Percentiles rank a stretch among this genome's conserved stretches.
Evolutionary conservation across 2,797 vertebrate genomes (phyloP).

Genomic region (Platalea minor): DNA sequence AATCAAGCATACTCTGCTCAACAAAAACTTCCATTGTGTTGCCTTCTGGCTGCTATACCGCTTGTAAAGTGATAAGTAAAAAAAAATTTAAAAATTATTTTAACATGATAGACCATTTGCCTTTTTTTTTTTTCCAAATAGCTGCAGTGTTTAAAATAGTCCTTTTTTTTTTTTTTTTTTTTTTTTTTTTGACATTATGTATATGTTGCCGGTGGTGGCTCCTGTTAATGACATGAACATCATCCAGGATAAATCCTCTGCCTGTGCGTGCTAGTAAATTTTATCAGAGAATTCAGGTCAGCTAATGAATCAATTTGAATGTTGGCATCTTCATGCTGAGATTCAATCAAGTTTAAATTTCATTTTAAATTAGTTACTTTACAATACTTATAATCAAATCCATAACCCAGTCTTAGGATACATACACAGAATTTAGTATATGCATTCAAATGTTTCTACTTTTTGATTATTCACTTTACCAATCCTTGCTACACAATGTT

Average conservation of each 20-base stretch:
- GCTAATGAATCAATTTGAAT: constrained; percentile 47
- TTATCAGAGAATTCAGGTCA: constrained; percentile 35
- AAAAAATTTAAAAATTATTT: background rate
- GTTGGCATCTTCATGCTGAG: constrained; percentile 33
- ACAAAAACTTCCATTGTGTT: constrained; percentile 61
- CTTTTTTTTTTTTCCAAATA: background rate
- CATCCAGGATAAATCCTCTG: constrained; percentile 6
- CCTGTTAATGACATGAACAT: background rate
- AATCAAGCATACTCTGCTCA: background rate
- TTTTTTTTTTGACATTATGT: background rate
- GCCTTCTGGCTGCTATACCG: background rate
- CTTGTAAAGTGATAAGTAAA: background rate
- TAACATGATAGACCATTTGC: background rate
- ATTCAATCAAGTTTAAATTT: constrained; percentile 41
- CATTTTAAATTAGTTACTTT: constrained; percentile 14
- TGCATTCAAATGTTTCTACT: background rate
- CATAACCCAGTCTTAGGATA: background rate
- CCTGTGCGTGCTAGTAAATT: constrained; percentile 2
- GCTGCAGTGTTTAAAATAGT: background rate
- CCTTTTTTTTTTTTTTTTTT: background rate
- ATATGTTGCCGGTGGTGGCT: background rate
- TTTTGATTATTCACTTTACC: constrained; percentile 44
- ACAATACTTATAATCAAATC: background rate
- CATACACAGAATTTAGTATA: background rate
- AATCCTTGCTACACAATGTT: constrained; percentile 21